These are phyloP conservation scores for Sebastes schlegelii DNA, from an alignment of 2,113 vertebrate genomes.

Conservation along the genomic window DNA sequence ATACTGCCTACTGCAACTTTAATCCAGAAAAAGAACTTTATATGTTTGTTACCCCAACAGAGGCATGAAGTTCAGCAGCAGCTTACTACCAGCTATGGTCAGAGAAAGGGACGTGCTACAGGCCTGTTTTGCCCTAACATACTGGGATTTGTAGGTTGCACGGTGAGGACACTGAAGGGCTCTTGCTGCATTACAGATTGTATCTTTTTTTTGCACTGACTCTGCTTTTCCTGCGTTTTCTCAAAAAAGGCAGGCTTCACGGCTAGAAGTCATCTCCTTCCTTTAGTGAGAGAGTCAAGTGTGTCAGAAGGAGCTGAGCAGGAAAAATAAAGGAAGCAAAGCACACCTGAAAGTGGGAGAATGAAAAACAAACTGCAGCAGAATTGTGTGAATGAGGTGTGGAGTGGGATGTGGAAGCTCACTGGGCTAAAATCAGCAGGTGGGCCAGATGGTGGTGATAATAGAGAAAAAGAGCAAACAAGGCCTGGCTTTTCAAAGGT, in stretches of 20 bases:
- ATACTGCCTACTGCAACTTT: too few species aligned
- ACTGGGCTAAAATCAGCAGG: conserved; percentile 32
- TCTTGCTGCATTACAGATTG: conserved; percentile 16
- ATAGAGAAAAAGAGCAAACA: conserved; percentile 33
- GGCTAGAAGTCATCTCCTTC: neutral
- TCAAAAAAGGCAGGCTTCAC: conserved; percentile 2
- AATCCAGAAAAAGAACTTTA: conserved; percentile 13
- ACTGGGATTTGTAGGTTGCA: conserved; percentile 2
- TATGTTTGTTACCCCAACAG: neutral
- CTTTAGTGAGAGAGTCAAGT: conserved; percentile 41
- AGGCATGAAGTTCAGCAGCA: neutral
- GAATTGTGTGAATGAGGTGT: conserved; percentile 38
- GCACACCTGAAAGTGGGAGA: conserved; percentile 25
- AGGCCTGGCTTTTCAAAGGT: conserved; percentile 9
- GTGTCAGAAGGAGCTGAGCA: conserved; percentile 11
- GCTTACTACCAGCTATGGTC: neutral
- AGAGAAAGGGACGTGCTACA: neutral
- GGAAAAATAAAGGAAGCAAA: conserved; percentile 39
- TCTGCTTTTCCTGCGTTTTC: conserved; percentile 9
- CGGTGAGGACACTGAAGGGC: neutral
- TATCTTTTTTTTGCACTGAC: conserved; percentile 24
- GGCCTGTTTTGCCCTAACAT: neutral
- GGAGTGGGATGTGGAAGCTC: conserved; percentile 36
- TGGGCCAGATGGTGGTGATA: conserved; percentile 28
- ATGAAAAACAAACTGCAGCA: conserved; percentile 38